Base-by-base conservation (phyloP, 2,888 invertebrate genomes). In the Agrotis puta region DNA sequence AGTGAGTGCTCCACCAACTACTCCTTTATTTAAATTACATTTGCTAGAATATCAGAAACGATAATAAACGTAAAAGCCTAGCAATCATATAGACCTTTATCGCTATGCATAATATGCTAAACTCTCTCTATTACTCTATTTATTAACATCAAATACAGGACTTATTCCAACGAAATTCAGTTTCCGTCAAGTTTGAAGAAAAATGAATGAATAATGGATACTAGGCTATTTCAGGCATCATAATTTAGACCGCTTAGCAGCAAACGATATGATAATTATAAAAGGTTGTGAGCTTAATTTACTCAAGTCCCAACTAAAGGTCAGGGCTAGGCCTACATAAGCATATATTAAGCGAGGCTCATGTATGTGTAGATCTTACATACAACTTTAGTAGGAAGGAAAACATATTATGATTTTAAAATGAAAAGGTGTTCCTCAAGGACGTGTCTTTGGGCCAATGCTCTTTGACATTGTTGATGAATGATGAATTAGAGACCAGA, bases 201-300 rank as follows among this genome's bases (percentile, higher is more conserved):
- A 64, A 33, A 64, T 24, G n/a, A 33, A 22, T 33, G 14, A 50
- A 13, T 39, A 22, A 57, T 45, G 9, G 22, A 50, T n/a, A 22
- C n/a, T 9, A 9, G 18, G 13, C 43, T n/a, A 48, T 56, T 45
- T 56, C 16, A 45, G 14, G 57, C 48, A 27, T 66, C 16, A 66
- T 66, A 67, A 75, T 59, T 54, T 75, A 48, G 43, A 70, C 43
- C 61, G 43, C 39, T 57, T 57, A 76, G 47, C 50, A 50, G 47
- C 65, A 65, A 68, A 51, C 5, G 51, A 76, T 48, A 58, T 70
- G 24, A 63, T 70, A 14, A 57, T 58, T 69, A 51, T 62, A 62
- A 69, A 77, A 58, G 62, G 51, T 67, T 39, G 16, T n/a, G 27
- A 43, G 18, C 68, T 67, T 73, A 59, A 75, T 75, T 75, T 75